Evolutionary conservation across 2,888 invertebrate genomes (phyloP).

Genomic region (Lasioglossum pauxillum): DNA sequence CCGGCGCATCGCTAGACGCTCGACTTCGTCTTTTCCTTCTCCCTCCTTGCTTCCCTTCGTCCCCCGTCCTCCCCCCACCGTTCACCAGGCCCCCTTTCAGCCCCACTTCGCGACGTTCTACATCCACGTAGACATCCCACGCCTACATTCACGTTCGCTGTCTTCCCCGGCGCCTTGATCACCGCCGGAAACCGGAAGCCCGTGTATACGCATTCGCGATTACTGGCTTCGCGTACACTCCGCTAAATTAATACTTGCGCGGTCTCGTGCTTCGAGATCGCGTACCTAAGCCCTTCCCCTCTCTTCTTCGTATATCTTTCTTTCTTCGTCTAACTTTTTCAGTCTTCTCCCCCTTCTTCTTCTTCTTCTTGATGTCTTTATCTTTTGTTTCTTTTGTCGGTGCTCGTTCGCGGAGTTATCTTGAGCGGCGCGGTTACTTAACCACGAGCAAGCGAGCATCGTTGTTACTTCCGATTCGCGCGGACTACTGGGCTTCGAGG

Average conservation of each 20-base stretch:
- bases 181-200: slow-evolving; percentile 71
- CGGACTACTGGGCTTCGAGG: not conserved
- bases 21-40: slow-evolving; percentile 41
- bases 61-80: not conserved
- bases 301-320: not conserved
- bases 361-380: not conserved
- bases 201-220: slow-evolving; percentile 73
- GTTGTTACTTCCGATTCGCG: slow-evolving; percentile 34
- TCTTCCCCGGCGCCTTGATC: slow-evolving; percentile 42
- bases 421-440: not conserved
- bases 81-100: slow-evolving; percentile 12
- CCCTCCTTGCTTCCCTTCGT: slow-evolving; percentile 17
- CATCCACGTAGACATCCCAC: not conserved
- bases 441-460: slow-evolving; percentile 20
- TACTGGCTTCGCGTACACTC: slow-evolving; percentile 50
- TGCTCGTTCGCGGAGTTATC: not conserved
- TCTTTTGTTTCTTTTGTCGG: not conserved
- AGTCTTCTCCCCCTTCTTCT: not conserved
- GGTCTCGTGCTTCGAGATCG: slow-evolving; percentile 42
- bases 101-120: not conserved
- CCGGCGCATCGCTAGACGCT: slow-evolving; percentile 55
- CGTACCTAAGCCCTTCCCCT: not conserved
- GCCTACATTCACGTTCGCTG: slow-evolving; percentile 9
- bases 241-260: slow-evolving; percentile 49
- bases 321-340: not conserved